Evolutionary conservation across 2,888 invertebrate species (phyloP).

Genomic region (Athetis lepigone): DNA sequence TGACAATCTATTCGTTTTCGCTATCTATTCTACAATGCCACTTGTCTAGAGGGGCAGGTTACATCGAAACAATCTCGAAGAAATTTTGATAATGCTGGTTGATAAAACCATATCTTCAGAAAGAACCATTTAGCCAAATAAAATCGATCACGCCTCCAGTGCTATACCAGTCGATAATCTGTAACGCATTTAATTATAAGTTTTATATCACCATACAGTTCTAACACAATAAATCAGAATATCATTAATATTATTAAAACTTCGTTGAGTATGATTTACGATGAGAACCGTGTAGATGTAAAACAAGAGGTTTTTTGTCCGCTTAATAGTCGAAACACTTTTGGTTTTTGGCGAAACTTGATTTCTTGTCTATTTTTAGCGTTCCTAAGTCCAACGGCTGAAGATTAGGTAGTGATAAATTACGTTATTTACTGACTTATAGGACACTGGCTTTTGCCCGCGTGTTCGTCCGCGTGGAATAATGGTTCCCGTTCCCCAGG

Average conservation of each 20-base stretch:
- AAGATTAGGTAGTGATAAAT: neutral
- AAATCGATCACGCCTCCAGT: conserved; percentile 30
- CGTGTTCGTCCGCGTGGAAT: no score
- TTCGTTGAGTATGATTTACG: conserved; percentile 52
- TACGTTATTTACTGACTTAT: no score
- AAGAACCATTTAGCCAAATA: conserved; percentile 18
- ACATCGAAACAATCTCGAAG: no score
- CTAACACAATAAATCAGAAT: conserved; percentile 54
- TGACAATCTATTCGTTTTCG: no score
- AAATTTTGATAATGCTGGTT: no score
- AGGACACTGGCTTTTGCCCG: no score
- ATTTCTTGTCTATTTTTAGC: conserved; percentile 34
- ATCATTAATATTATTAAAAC: conserved; percentile 53
- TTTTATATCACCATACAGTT: conserved; percentile 43
- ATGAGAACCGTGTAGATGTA: conserved; percentile 16
- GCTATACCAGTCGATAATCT: conserved; percentile 25
- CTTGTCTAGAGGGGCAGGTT: no score
- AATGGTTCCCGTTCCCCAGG: no score
- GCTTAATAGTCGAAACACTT: conserved; percentile 25
- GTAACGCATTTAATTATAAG: conserved; percentile 46
- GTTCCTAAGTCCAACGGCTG: conserved; percentile 5
- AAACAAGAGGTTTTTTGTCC: conserved; percentile 36
- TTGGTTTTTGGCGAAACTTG: conserved; percentile 34
- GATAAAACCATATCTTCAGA: no score
- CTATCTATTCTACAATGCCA: no score